Evolutionary conservation across 2,888 invertebrate species (phyloP), one percentile per base, ranked within the genome.

Genomic region (Atrina japonica): DNA sequence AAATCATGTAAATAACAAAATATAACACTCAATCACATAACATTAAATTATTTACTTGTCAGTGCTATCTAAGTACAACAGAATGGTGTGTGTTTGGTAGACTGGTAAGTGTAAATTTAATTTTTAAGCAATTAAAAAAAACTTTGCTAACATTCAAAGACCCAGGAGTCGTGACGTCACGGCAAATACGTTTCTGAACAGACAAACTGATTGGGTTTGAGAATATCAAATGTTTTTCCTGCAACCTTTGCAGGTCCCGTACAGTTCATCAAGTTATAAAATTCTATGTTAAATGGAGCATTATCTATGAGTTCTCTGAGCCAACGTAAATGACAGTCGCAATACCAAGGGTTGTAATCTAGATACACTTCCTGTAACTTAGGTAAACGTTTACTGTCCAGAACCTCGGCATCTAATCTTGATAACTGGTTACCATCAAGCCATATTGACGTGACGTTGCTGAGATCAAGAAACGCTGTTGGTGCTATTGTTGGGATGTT

Each of bases 281-380:
- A 43, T 2, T 50, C 14, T 1, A 53, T 25, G 29, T n/a, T 14
- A n/a, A 9, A 53, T 23, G 53, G 29, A 7, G 29, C 27, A 9
- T 53, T 27, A 11, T n/a, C 9, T n/a, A 53, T 11, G 6, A 18
- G 5, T 27, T 53, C 27, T 16, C n/a, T 25, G 14, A 53, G 53
- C 53, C 53, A 53, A 25, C n/a, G 9, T 25, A 53, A 27, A 29
- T 53, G 25, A 53, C 53, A 53, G 27, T 53, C 53, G 53, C 53
- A 53, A 27, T 53, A 53, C 53, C 53, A 53, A n/a, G 47, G 47
- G 16, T 52, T 52, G 7, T 16, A 5, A 14, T 16, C 52, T 3
- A 52, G 11, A 27, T 27, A 53, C 6, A 53, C n/a, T 9, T n/a
- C n/a, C 2, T 23, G 7, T 27, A 53, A 25, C 14, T 53, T 23